Base-by-base conservation (phyloP, 92 coral and sea anemone genomes). In the Porites divaricata region DNA sequence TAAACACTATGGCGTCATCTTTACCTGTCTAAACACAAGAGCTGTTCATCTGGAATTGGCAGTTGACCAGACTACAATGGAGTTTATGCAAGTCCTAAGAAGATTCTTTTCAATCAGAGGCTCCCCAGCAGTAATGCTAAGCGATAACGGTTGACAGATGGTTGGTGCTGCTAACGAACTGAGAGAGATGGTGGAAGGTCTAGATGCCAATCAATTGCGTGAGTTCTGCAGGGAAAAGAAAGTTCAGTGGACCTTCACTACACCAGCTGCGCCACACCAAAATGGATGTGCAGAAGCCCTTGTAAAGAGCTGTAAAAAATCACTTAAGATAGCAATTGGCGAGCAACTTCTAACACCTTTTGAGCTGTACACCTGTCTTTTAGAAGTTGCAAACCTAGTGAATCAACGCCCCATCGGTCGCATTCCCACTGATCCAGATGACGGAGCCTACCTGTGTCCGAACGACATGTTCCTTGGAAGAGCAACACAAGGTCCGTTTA, bases 11-110 rank as follows among this genome's bases (percentile, higher is more conserved):
- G 86, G 89, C 20, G 86, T 85, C 23, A 85, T 89, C 62, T 78
- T 82, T 66, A 78, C 92, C 26, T 85, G 83, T 28, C 67, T 89
- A 9, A 89, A 83, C 84, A 84, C 92, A 35, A 77, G 89, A 84
- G 92, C 89, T 7, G 89, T 84, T 9, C 92, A 89, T 35, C 78
- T 89, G 20, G 89, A 89, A 63, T 35, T 89, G 74, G 90, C 81
- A 20, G 79, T 63, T 4, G 90, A 86, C 63, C 73, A 28, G 49
- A 80, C 90, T n/a, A 64, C 90, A 54, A 79, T 79, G 86, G 90
- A 71, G 72, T 79, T 86, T 50, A 56, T 86, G 5, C 86, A 86
- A 63, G 90, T 86, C 12, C 90, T 86, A 14, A 48, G 86, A n/a
- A 79, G 90, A 28, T 86, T 86, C 49, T 79, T 70, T 73, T 23